These are phyloP conservation scores for Pipra filicauda DNA, from an alignment of 2,113 vertebrate species.

Conservation along the genomic window DNA sequence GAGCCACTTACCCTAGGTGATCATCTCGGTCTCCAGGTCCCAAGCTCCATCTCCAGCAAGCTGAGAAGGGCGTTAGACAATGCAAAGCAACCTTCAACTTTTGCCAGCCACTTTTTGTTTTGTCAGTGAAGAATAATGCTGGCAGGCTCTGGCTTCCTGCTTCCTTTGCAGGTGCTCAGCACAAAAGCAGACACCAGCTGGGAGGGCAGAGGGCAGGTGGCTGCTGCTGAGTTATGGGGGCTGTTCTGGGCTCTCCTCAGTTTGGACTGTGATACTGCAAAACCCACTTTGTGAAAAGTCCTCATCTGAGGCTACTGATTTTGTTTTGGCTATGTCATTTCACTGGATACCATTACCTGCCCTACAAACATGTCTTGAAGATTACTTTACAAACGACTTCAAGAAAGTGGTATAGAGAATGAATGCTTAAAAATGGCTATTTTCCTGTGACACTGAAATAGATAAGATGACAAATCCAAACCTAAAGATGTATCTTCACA, in stretches of 20 bases:
- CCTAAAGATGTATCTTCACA: background rate
- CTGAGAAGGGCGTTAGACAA: background rate
- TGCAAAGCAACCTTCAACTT: background rate
- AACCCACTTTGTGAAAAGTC: background rate
- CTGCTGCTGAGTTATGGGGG: background rate
- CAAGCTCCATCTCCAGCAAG: background rate
- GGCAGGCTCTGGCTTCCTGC: background rate
- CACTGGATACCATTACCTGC: background rate
- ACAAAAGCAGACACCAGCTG: background rate
- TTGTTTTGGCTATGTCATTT: background rate
- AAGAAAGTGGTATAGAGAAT: background rate
- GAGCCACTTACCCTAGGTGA: background rate
- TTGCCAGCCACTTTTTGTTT: background rate
- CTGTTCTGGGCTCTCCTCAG: background rate
- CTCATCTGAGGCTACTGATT: background rate
- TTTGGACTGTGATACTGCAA: background rate
- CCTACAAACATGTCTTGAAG: background rate
- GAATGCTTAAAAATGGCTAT: background rate
- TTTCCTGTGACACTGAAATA: background rate
- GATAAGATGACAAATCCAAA: background rate
- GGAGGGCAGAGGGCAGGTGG: background rate
- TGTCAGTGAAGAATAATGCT: background rate
- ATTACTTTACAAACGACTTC: background rate
- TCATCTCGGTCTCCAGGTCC: background rate
- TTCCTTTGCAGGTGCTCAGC: constrained; percentile 8